These are phyloP conservation scores for Germaria angustata DNA, from an alignment of 2,888 invertebrate species.

Conservation along the genomic window DNA sequence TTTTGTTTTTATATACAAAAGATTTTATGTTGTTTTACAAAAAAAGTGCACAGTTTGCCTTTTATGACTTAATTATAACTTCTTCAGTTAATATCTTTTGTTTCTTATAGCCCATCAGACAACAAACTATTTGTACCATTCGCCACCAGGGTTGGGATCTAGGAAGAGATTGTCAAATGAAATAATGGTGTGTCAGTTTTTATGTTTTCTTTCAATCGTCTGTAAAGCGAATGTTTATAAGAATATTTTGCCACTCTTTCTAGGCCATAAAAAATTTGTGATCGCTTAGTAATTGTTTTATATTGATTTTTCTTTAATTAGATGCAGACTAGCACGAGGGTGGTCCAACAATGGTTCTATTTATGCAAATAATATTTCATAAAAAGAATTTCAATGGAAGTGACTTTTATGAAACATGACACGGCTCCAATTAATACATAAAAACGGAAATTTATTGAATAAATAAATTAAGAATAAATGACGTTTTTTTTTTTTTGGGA, in stretches of 20 bases:
- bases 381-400: too few species aligned
- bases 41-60: slow-evolving; percentile 1
- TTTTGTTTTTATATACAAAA: not conserved
- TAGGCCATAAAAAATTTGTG: not conserved
- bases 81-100: slow-evolving; percentile 6
- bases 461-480: too few species aligned
- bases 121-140: slow-evolving; percentile 9
- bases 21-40: not conserved
- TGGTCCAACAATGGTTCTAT: too few species aligned
- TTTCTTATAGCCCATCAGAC: not conserved
- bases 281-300: too few species aligned
- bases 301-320: too few species aligned
- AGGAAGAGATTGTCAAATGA: slow-evolving; percentile 48
- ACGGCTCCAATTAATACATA: too few species aligned
- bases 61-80: slow-evolving; percentile 64
- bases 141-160: not conserved
- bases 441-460: too few species aligned
- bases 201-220: not conserved
- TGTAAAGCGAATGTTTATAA: not conserved
- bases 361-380: too few species aligned
- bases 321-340: too few species aligned
- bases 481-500: too few species aligned
- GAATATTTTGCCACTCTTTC: not conserved
- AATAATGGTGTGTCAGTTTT: slow-evolving; percentile 48
- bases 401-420: too few species aligned